Conservation (phyloP, 2,888 invertebrate genomes). For the Melanchra persicariae region DNA sequence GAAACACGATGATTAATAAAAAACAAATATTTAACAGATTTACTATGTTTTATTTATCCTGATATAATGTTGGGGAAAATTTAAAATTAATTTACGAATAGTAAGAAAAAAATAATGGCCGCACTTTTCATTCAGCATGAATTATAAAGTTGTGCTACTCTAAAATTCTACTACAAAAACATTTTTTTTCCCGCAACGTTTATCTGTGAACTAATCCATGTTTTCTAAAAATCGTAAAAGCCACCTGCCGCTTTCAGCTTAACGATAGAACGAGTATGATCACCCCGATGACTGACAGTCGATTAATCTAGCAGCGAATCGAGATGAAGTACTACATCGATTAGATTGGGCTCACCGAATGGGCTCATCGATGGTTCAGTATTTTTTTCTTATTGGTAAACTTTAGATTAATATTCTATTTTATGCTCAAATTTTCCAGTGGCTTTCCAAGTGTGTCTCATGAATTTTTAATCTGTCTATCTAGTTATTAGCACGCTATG, state of each 20-base stretch:
- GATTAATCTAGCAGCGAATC: slow-evolving; percentile 44
- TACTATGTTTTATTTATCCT: too few species aligned
- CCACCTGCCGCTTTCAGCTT: slow-evolving; percentile 35
- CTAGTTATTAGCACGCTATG: too few species aligned
- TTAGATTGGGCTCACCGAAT: neutral
- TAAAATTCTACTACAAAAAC: neutral
- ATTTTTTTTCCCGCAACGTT: neutral
- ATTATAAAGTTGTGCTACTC: neutral
- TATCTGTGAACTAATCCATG: neutral
- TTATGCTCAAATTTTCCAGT: neutral
- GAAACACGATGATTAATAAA: too few species aligned
- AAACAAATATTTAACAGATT: too few species aligned
- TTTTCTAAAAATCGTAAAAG: slow-evolving; percentile 23
- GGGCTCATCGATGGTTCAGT: neutral
- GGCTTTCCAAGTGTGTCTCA: too few species aligned
- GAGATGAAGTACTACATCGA: slow-evolving; percentile 28
- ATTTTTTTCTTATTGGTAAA: neutral
- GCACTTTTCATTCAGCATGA: neutral
- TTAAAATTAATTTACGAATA: too few species aligned
- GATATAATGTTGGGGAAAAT: too few species aligned
- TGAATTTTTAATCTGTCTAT: too few species aligned
- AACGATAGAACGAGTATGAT: slow-evolving; percentile 51
- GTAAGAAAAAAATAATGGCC: too few species aligned
- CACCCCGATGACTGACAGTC: slow-evolving; percentile 49
- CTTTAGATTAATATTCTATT: neutral